A percentile compares a stretch with the other conserved stretches of the same genome.
These are phyloP conservation scores for Empis stercorea DNA, from an alignment of 2,888 invertebrate genomes.

Conservation along the genomic window DNA sequence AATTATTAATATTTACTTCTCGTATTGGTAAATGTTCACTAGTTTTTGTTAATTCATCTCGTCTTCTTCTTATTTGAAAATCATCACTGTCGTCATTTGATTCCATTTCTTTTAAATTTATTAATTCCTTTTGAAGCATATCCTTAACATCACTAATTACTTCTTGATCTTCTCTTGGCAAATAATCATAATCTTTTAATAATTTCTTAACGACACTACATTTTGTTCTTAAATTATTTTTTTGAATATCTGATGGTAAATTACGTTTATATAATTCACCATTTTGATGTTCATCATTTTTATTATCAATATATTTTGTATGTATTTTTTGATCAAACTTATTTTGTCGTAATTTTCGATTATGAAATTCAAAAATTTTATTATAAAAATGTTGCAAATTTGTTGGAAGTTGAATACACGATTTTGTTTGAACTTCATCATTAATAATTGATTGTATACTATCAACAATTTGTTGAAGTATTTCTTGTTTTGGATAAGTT, in stretches of 20 bases:
- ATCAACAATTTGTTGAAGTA: slow-evolving; percentile 25
- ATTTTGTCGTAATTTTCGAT: no score
- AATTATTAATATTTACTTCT: neutral
- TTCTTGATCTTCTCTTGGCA: slow-evolving; percentile 24
- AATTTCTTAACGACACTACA: slow-evolving; percentile 28
- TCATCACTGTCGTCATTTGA: neutral
- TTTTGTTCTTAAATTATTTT: slow-evolving; percentile 18
- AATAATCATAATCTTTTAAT: slow-evolving; percentile 24
- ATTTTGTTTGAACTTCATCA: slow-evolving; percentile 22
- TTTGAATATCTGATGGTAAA: no score
- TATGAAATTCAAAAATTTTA: slow-evolving; percentile 17
- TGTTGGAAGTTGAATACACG: slow-evolving; percentile 26
- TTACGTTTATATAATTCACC: no score
- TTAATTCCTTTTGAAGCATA: slow-evolving; percentile 22
- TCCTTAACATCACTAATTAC: slow-evolving; percentile 18
- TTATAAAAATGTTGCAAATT: slow-evolving; percentile 28
- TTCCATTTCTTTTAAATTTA: slow-evolving; percentile 13
- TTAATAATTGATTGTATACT: slow-evolving; percentile 29
- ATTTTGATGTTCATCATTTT: no score
- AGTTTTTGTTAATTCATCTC: neutral
- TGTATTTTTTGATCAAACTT: no score
- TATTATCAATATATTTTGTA: no score
- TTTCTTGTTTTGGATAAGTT: slow-evolving; percentile 3
- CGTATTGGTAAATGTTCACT: neutral
- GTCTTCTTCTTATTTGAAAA: neutral